Evolutionary conservation across 53 echinoderm and acorn worm genomes (phyloP).

Genomic region (Echinarachnius parma): DNA sequence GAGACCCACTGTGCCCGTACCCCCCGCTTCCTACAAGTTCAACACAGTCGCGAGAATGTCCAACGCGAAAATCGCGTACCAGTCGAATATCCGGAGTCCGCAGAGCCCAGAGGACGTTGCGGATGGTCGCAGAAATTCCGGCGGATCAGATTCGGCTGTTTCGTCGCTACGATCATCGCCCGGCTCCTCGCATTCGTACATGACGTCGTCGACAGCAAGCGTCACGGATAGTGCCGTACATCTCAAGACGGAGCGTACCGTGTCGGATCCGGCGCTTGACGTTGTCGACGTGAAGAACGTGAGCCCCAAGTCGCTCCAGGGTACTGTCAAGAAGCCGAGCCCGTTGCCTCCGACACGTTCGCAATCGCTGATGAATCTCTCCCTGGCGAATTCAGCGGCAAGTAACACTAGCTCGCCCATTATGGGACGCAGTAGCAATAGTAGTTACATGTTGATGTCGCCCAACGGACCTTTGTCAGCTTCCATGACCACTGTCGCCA

Average conservation of each 20-base stretch:
- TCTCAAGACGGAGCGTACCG: conserved; percentile 50
- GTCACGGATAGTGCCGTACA: conserved; percentile 74
- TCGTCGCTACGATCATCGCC: conserved; percentile 82
- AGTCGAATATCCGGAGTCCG: no score
- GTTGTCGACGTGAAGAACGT: conserved; percentile 7
- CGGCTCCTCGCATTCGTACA: conserved; percentile 76
- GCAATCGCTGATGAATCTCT: conserved; percentile 28
- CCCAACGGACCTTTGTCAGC: no score
- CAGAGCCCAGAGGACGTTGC: conserved; percentile 36
- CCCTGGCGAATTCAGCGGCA: conserved; percentile 1
- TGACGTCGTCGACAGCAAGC: conserved; percentile 54
- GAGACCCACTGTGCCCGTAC: conserved; percentile 59
- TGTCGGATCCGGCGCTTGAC: conserved; percentile 43
- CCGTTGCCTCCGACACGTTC: conserved; percentile 54
- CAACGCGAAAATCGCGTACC: conserved; percentile 19
- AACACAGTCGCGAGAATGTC: conserved; percentile 81
- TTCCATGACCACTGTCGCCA: not conserved
- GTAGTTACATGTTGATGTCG: no score
- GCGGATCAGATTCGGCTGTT: conserved; percentile 71
- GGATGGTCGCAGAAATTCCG: conserved; percentile 57
- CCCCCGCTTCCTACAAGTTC: conserved; percentile 54
- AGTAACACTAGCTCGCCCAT: conserved; percentile 1
- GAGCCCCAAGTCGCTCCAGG: conserved; percentile 19
- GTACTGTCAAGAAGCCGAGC: conserved; percentile 46
- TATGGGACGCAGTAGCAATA: conserved; percentile 4